These are phyloP conservation scores for Cepaea nemoralis DNA, from an alignment of 1,140 invertebrate species.

Conservation along the genomic window DNA sequence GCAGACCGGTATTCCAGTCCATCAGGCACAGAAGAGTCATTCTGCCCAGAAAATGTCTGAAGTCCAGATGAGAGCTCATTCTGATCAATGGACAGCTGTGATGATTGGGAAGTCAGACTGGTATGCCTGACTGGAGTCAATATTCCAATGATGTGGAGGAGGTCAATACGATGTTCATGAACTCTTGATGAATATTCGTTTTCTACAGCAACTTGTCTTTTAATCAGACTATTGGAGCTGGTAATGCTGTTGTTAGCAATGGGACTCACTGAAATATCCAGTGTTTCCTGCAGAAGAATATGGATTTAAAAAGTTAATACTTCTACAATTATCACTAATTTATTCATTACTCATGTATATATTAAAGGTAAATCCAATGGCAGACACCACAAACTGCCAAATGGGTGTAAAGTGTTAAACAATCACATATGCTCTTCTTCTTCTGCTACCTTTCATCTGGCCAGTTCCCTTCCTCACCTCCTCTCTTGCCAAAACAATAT, in stretches of 20 bases:
- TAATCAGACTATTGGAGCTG: neutral
- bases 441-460: no score
- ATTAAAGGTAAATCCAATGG: no score
- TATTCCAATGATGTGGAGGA: neutral
- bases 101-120: neutral
- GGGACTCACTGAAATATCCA: neutral
- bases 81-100: neutral
- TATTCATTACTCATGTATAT: no score
- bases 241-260: neutral
- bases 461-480: no score
- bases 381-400: no score
- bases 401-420: no score
- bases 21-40: neutral
- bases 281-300: neutral
- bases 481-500: no score
- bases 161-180: neutral
- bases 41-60: neutral
- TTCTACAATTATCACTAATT: no score
- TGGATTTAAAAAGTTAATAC: no score
- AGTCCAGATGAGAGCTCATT: no score
- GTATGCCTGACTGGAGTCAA: constrained; percentile 1
- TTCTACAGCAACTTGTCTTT: neutral
- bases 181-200: neutral
- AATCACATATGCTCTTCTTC: no score
- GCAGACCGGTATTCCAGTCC: neutral